Conservation (phyloP, 2,888 invertebrate species). For the Chrysolina americana region DNA sequence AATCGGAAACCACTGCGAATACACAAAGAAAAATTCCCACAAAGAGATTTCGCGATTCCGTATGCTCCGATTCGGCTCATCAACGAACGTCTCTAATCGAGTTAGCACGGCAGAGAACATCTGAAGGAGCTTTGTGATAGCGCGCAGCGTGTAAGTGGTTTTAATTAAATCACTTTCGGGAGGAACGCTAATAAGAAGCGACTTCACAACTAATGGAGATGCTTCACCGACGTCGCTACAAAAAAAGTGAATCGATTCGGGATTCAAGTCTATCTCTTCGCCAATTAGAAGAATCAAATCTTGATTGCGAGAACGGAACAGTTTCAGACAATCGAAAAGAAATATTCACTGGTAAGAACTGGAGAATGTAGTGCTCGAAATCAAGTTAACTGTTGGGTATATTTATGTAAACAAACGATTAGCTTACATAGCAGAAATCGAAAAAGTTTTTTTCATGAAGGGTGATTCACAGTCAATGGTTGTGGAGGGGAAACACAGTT, state of each 20-base stretch:
- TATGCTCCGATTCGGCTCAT: slow-evolving; percentile 46
- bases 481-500: no score
- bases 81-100: slow-evolving; percentile 45
- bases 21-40: slow-evolving; percentile 30
- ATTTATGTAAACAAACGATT: no score
- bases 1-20: background rate
- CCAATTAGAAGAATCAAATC: slow-evolving; percentile 17
- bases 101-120: slow-evolving; percentile 52
- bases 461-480: no score
- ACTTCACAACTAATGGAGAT: slow-evolving; percentile 58
- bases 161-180: slow-evolving; percentile 61
- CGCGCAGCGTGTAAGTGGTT: slow-evolving; percentile 58
- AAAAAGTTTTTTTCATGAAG: no score
- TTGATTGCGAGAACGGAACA: background rate
- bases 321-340: background rate
- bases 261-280: slow-evolving; percentile 23
- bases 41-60: slow-evolving; percentile 26
- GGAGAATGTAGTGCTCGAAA: background rate
- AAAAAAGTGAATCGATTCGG: slow-evolving; percentile 30
- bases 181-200: slow-evolving; percentile 57
- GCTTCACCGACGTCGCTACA: slow-evolving; percentile 33
- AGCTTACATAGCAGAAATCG: no score
- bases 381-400: no score
- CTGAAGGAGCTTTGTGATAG: slow-evolving; percentile 61
- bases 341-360: background rate